phyloP scores from a whole-genome alignment of 2,888 invertebrate genomes.

The Pyrgus malvae region DNA sequence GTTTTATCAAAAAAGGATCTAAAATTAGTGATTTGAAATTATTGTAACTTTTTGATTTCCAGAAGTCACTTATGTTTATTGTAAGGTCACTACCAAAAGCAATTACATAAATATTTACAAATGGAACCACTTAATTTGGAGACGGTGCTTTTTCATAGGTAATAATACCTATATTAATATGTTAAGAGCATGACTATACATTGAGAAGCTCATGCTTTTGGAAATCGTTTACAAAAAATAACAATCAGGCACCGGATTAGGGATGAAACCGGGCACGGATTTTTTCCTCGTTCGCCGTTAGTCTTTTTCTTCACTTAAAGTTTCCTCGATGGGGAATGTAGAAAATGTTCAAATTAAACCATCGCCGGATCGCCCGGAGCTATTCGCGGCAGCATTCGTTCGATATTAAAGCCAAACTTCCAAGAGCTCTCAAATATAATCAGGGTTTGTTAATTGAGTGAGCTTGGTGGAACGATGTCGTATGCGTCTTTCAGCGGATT shows the following conservation, averaged over 20 bases:
- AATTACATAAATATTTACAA: too few species aligned
- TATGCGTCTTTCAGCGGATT: conserved; percentile 10
- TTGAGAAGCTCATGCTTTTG: too few species aligned
- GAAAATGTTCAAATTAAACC: conserved; percentile 60
- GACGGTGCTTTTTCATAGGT: too few species aligned
- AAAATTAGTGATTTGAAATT: too few species aligned
- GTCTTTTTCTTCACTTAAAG: conserved; percentile 41
- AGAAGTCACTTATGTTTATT: too few species aligned
- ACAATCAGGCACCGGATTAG: conserved; percentile 75
- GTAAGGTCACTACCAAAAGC: too few species aligned
- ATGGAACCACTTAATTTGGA: too few species aligned
- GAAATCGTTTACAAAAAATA: too few species aligned
- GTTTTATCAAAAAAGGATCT: too few species aligned
- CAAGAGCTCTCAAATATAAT: conserved; percentile 17
- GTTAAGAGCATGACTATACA: too few species aligned
- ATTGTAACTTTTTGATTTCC: too few species aligned
- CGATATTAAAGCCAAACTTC: conserved; percentile 13
- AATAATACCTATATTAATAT: too few species aligned
- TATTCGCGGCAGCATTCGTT: conserved; percentile 20
- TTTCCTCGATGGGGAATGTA: conserved; percentile 54
- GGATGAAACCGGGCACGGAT: conserved; percentile 58
- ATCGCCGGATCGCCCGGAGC: conserved; percentile 40
- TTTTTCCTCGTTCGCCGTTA: conserved; percentile 37
- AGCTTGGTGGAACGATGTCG: conserved; percentile 9
- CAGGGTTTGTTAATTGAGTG: conserved; percentile 18